Conservation (phyloP, 2,888 invertebrate genomes). For the Hydraecia micacea region DNA sequence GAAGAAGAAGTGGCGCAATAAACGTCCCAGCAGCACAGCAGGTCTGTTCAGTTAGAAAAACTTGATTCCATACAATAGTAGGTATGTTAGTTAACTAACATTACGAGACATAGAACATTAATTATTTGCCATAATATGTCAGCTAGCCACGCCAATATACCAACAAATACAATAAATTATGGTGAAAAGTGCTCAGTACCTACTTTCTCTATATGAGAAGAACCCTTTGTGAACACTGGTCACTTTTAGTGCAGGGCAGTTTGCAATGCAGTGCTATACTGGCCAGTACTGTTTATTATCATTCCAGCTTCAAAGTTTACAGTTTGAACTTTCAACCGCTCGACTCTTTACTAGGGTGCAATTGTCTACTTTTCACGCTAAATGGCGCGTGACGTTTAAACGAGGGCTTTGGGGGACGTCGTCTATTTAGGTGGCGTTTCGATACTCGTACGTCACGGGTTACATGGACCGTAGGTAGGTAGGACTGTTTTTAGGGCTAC, state of each 20-base stretch:
- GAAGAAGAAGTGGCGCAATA: too few species aligned
- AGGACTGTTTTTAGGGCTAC: neutral
- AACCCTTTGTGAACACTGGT: neutral
- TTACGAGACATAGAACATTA: too few species aligned
- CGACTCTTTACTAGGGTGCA: neutral
- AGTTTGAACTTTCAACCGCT: conserved; percentile 15
- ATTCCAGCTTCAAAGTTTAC: neutral
- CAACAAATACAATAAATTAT: too few species aligned
- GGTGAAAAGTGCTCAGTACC: too few species aligned
- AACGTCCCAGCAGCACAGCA: too few species aligned
- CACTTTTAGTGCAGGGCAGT: neutral
- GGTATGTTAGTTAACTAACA: too few species aligned
- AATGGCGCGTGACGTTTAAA: conserved; percentile 39
- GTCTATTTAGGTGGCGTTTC: conserved; percentile 30
- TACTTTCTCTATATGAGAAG: neutral
- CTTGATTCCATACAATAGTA: too few species aligned
- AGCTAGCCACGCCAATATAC: too few species aligned
- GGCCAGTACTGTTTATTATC: neutral
- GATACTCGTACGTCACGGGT: conserved; percentile 14
- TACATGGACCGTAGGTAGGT: neutral
- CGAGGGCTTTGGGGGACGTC: conserved; percentile 24
- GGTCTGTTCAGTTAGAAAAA: too few species aligned
- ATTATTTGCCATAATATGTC: too few species aligned
- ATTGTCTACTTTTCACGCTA: conserved; percentile 41
- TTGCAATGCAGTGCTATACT: neutral